A percentile compares a stretch with the other conserved stretches of the same genome.
Evolutionary conservation across 1,140 invertebrate species (phyloP).

Genomic region (Cotesia typhae): DNA sequence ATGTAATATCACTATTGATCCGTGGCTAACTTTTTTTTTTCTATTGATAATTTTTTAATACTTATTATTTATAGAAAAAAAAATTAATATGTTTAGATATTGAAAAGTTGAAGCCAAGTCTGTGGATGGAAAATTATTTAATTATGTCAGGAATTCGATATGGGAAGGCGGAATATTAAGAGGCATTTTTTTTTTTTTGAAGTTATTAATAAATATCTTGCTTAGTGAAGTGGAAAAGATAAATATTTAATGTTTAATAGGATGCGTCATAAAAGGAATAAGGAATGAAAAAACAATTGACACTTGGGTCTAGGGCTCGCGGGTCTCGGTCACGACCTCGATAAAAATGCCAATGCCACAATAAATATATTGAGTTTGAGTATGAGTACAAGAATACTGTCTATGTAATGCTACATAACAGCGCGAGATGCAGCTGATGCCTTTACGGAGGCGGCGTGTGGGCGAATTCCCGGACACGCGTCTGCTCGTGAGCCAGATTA

Average conservation of each 20-base stretch:
- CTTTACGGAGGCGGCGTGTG: conserved; percentile 27
- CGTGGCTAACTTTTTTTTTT: too few relatives aligned
- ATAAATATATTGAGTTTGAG: background rate
- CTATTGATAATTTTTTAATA: too few relatives aligned
- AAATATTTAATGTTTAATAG: background rate
- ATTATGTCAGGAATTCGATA: too few relatives aligned
- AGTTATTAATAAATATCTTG: too few relatives aligned
- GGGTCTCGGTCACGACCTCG: conserved; percentile 33
- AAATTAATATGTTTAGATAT: too few relatives aligned
- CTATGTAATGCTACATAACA: background rate
- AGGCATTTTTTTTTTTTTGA: background rate
- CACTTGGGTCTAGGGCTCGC: conserved; percentile 12
- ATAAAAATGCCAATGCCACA: conserved; percentile 45
- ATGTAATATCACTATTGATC: too few relatives aligned
- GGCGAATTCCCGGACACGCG: conserved; percentile 33
- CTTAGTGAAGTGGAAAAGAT: background rate
- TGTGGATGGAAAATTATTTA: too few relatives aligned
- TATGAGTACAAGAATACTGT: background rate
- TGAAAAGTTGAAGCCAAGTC: too few relatives aligned
- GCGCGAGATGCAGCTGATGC: conserved; percentile 26
- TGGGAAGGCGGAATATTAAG: too few relatives aligned
- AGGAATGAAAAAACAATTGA: conserved; percentile 37
- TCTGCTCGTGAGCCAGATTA: conserved; percentile 16
- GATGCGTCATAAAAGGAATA: too few relatives aligned
- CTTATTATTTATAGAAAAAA: too few relatives aligned